Evolutionary conservation across 2,888 invertebrate species (phyloP).

Genomic region (Malacosoma neustria): DNA sequence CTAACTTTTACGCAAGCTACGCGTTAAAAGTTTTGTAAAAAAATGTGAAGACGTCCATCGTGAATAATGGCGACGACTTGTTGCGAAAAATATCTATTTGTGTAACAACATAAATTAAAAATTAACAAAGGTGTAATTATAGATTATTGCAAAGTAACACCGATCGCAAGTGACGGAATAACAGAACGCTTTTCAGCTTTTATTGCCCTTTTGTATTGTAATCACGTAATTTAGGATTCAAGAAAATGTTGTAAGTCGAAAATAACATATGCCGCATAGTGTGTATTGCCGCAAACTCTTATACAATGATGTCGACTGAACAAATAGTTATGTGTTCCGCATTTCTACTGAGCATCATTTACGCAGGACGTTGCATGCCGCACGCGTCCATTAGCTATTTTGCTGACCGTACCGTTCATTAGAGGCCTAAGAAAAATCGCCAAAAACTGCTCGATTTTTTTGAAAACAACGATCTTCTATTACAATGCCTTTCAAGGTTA

Average conservation of each 20-base stretch:
- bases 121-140: slow-evolving; percentile 7
- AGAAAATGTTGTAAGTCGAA: slow-evolving; percentile 68
- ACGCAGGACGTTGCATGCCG: slow-evolving; percentile 54
- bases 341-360: slow-evolving; percentile 70
- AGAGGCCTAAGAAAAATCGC: too few species aligned
- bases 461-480: too few species aligned
- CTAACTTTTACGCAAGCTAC: slow-evolving; percentile 32
- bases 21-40: slow-evolving; percentile 25
- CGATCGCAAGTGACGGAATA: slow-evolving; percentile 12
- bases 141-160: slow-evolving; percentile 17
- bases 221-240: slow-evolving; percentile 65
- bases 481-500: too few species aligned
- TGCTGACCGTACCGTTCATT: too few species aligned
- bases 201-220: slow-evolving; percentile 52
- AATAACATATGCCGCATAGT: slow-evolving; percentile 65
- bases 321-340: slow-evolving; percentile 72
- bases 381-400: slow-evolving; percentile 17
- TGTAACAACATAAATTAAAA: not conserved
- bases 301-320: slow-evolving; percentile 72
- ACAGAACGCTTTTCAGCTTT: slow-evolving; percentile 24
- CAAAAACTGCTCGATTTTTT: too few species aligned
- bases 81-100: slow-evolving; percentile 21
- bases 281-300: slow-evolving; percentile 65
- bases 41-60: slow-evolving; percentile 21
- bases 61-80: slow-evolving; percentile 24